A percentile compares a stretch with the other conserved stretches of the same genome.
Conservation (phyloP, 2,888 invertebrate species). For the Dicyrtoma fusca region DNA sequence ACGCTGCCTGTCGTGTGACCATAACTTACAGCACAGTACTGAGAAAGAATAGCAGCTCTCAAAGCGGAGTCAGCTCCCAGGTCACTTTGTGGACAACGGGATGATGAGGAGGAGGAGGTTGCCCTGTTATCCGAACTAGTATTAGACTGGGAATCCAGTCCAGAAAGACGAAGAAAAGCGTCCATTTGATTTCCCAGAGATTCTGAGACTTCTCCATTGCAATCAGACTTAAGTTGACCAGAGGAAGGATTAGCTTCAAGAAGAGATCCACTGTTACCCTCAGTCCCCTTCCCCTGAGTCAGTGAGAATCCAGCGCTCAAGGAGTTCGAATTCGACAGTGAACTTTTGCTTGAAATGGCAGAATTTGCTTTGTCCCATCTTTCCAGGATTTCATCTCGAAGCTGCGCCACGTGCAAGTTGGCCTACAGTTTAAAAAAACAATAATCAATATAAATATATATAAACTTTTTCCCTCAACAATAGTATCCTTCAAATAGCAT, state of each 20-base stretch:
- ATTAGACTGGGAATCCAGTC: slow-evolving; percentile 6
- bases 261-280: neutral
- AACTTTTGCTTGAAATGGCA: neutral
- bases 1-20: too few relatives aligned
- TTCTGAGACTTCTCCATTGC: slow-evolving; percentile 7
- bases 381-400: slow-evolving; percentile 48
- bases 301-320: neutral
- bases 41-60: slow-evolving; percentile 43
- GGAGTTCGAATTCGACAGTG: too few relatives aligned
- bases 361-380: slow-evolving; percentile 36
- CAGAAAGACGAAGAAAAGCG: slow-evolving; percentile 29
- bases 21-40: slow-evolving; percentile 35
- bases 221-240: slow-evolving; percentile 30
- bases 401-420: slow-evolving; percentile 39
- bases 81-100: neutral
- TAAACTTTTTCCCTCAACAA: too few relatives aligned
- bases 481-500: too few relatives aligned
- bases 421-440: slow-evolving; percentile 26
- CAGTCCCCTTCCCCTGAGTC: neutral
- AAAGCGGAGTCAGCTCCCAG: slow-evolving; percentile 43
- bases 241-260: neutral
- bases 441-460: too few relatives aligned
- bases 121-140: neutral
- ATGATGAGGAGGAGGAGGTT: slow-evolving; percentile 9
- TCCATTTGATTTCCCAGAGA: slow-evolving; percentile 34